phyloP scores from a whole-genome alignment of 2,888 invertebrate genomes.

The Eupithecia inturbata region DNA sequence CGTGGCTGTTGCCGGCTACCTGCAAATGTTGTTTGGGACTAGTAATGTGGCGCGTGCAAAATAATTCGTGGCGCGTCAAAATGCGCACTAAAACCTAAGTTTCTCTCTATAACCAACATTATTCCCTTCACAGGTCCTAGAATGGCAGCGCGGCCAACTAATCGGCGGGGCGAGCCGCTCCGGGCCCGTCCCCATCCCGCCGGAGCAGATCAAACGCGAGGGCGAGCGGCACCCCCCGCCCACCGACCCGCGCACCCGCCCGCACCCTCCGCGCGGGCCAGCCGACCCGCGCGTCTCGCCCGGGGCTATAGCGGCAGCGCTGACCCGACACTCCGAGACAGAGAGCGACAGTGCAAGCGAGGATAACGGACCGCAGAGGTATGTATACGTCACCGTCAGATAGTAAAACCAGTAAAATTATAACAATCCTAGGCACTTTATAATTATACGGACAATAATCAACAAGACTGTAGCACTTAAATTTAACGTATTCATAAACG shows the following conservation, averaged over 20 bases:
- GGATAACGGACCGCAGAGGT: slow-evolving; percentile 65
- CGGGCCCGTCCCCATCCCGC: slow-evolving; percentile 82
- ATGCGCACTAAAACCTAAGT: no score
- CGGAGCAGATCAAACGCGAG: slow-evolving; percentile 65
- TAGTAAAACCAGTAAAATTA: no score
- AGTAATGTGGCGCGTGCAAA: no score
- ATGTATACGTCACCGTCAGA: no score
- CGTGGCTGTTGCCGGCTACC: no score
- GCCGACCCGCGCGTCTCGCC: slow-evolving; percentile 46
- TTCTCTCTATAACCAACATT: no score
- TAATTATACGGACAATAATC: no score
- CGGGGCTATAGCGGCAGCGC: slow-evolving; percentile 58
- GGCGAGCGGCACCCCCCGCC: slow-evolving; percentile 59
- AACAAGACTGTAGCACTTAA: no score
- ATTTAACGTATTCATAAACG: no score
- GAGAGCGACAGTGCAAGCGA: slow-evolving; percentile 59
- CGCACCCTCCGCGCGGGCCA: slow-evolving; percentile 86
- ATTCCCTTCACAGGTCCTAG: slow-evolving; percentile 65
- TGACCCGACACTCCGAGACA: slow-evolving; percentile 69
- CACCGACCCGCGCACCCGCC: slow-evolving; percentile 72
- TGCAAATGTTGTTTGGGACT: no score
- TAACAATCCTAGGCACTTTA: no score
- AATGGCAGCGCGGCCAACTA: slow-evolving; percentile 83
- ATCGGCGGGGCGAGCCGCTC: slow-evolving; percentile 53
- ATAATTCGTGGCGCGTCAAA: no score